A percentile compares a stretch with the other conserved stretches of the same genome.
Evolutionary conservation across 1,140 invertebrate species (phyloP).

Genomic region (Coelopa frigida): DNA sequence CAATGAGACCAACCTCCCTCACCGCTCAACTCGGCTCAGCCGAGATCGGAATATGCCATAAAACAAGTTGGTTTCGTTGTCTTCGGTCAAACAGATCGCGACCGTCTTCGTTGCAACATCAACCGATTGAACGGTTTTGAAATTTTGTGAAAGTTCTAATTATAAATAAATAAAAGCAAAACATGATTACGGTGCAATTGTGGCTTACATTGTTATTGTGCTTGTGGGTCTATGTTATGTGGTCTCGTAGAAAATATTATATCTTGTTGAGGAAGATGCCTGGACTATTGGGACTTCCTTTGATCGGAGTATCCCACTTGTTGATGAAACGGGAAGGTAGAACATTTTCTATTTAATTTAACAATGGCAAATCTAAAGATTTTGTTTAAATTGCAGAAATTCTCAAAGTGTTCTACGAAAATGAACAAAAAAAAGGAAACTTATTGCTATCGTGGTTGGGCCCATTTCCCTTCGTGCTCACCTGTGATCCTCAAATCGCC

Average conservation of each 20-base stretch:
- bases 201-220: slow-evolving; percentile 21
- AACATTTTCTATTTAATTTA: slow-evolving; percentile 2
- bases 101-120: too few species aligned
- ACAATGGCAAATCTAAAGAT: neutral
- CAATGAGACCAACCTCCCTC: too few species aligned
- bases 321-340: slow-evolving; percentile 29
- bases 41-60: too few species aligned
- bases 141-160: too few species aligned
- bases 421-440: slow-evolving; percentile 23
- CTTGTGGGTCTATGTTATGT: slow-evolving; percentile 35
- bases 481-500: slow-evolving; percentile 27
- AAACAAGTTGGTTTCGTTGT: too few species aligned
- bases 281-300: slow-evolving; percentile 32
- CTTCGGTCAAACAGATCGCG: too few species aligned
- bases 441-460: slow-evolving; percentile 34
- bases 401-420: slow-evolving; percentile 18
- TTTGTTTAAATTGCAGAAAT: slow-evolving; percentile 23
- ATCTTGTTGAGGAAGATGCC: slow-evolving; percentile 27
- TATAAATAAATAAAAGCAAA: too few species aligned
- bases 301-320: slow-evolving; percentile 33
- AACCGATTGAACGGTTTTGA: too few species aligned
- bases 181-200: neutral
- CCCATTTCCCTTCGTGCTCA: slow-evolving; percentile 31
- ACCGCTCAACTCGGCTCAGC: too few species aligned
- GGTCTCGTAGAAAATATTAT: slow-evolving; percentile 35